Evolutionary conservation across 1,140 invertebrate genomes (phyloP).

Genomic region (Scaptomyza hsui): DNA sequence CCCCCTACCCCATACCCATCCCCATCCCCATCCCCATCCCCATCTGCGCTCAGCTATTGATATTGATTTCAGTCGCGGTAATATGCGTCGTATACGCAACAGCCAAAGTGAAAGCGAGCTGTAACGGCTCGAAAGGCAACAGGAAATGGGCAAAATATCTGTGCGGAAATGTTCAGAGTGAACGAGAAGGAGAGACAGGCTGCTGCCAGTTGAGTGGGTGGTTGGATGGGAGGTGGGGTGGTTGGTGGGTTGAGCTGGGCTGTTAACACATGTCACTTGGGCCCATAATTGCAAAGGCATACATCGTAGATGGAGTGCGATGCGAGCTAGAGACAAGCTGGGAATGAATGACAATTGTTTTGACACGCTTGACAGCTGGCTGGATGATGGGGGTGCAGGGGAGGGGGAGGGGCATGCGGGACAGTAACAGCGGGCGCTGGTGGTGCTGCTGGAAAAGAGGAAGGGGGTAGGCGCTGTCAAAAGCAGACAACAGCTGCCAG

Average conservation of each 20-base stretch:
- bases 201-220: background rate
- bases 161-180: slow-evolving; percentile 58
- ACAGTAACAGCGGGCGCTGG: background rate
- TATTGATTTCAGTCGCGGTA: slow-evolving; percentile 67
- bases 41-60: slow-evolving; percentile 16
- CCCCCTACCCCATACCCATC: too few species aligned
- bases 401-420: too few species aligned
- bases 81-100: slow-evolving; percentile 49
- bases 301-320: slow-evolving; percentile 24
- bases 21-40: too few species aligned
- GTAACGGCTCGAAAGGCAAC: slow-evolving; percentile 43
- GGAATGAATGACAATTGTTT: slow-evolving; percentile 76
- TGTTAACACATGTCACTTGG: slow-evolving; percentile 73
- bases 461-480: slow-evolving; percentile 10
- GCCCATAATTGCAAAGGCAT: slow-evolving; percentile 62
- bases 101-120: slow-evolving; percentile 14
- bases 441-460: background rate
- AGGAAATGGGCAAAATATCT: slow-evolving; percentile 75
- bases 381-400: too few species aligned
- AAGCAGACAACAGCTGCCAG: slow-evolving; percentile 25
- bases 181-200: background rate
- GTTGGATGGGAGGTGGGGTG: background rate
- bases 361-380: slow-evolving; percentile 55
- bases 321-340: slow-evolving; percentile 28
- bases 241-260: background rate